phyloP scores from a whole-genome alignment of 2,797 vertebrate genomes.

The Protonibea diacanthus region DNA sequence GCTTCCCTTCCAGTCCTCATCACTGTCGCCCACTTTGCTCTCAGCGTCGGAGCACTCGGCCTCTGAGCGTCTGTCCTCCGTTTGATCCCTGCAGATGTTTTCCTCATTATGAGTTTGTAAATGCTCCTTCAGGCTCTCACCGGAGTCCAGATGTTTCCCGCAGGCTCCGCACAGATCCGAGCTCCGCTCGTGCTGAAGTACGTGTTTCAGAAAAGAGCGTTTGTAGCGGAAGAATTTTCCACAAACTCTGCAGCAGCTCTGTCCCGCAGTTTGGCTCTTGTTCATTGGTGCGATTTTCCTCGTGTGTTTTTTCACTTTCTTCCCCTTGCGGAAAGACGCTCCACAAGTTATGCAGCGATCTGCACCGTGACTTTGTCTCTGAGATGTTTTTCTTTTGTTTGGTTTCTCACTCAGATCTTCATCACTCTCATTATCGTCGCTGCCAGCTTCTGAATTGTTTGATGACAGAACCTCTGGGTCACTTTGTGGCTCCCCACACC shows the following conservation, averaged over 20 bases:
- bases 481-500: too few species aligned
- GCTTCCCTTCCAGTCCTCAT: conserved; percentile 36
- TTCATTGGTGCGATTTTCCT: not conserved
- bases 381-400: not conserved
- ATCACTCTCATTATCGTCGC: conserved; percentile 7
- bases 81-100: conserved; percentile 23
- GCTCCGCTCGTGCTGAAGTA: conserved; percentile 30
- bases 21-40: not conserved
- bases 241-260: conserved; percentile 53
- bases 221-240: conserved; percentile 44
- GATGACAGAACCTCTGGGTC: not conserved
- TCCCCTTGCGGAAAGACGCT: not conserved
- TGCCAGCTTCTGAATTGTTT: not conserved
- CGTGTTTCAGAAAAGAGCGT: conserved; percentile 62
- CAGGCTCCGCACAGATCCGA: conserved; percentile 46
- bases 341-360: conserved; percentile 29
- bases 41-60: not conserved
- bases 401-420: not conserved
- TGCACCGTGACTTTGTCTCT: not conserved
- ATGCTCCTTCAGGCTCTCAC: conserved; percentile 35
- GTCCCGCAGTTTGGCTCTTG: not conserved
- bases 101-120: conserved; percentile 39
- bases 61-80: not conserved
- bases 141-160: conserved; percentile 36
- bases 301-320: not conserved